Evolutionary conservation across 2,888 invertebrate species (phyloP).

Genomic region (Ditula angustiorana): DNA sequence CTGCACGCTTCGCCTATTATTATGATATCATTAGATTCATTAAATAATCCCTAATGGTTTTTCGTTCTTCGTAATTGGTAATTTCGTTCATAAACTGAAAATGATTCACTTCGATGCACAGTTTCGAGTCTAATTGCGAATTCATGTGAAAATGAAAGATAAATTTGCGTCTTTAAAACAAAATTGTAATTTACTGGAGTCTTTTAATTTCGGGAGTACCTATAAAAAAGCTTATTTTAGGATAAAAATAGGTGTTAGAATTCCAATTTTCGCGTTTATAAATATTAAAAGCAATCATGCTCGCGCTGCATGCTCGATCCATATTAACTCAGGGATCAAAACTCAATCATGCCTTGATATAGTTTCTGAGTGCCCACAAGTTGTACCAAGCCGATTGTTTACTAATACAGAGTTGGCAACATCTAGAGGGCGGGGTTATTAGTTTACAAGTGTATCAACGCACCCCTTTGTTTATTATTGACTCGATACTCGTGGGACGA

Average conservation of each 20-base stretch:
- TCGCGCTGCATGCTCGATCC: background rate
- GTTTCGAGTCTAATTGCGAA: background rate
- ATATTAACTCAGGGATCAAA: slow-evolving; percentile 43
- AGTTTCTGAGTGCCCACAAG: slow-evolving; percentile 59
- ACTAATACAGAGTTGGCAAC: slow-evolving; percentile 68
- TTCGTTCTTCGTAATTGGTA: no score
- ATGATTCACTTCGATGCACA: background rate
- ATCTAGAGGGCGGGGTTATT: slow-evolving; percentile 73
- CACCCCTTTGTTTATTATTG: slow-evolving; percentile 81
- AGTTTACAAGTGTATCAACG: slow-evolving; percentile 85
- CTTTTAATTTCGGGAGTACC: background rate
- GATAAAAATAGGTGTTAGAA: no score
- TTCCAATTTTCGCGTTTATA: background rate
- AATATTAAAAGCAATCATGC: slow-evolving; percentile 15
- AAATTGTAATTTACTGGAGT: background rate
- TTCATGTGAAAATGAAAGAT: background rate
- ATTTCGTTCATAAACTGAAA: slow-evolving; percentile 9
- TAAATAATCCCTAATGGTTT: slow-evolving; percentile 1
- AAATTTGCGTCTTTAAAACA: background rate
- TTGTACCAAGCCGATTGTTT: slow-evolving; percentile 70
- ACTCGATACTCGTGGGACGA: slow-evolving; percentile 68
- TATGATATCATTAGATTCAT: slow-evolving; percentile 18
- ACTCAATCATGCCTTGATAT: slow-evolving; percentile 62
- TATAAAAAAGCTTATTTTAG: background rate
- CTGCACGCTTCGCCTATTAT: slow-evolving; percentile 4